Evolutionary conservation across 2,888 invertebrate species (phyloP).

Genomic region (Apamea sordens): DNA sequence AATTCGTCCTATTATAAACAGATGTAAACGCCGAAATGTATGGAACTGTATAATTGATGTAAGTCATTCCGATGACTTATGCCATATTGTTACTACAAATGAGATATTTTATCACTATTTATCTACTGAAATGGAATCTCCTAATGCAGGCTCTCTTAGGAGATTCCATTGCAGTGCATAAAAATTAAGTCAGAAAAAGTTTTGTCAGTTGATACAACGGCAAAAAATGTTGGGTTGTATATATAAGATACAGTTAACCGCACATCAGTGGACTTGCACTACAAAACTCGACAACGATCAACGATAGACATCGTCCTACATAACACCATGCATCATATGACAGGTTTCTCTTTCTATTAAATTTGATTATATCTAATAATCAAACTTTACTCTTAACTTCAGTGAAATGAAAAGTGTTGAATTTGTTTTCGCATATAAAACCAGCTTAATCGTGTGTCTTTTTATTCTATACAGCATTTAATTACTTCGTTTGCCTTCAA

Average conservation of each 20-base stretch:
- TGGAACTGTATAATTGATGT: not conserved
- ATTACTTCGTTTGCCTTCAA: conserved; percentile 70
- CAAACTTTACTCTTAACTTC: not conserved
- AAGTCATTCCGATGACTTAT: not conserved
- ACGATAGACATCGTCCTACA: conserved; percentile 17
- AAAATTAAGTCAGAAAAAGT: not conserved
- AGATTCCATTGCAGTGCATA: not conserved
- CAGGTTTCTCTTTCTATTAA: not conserved
- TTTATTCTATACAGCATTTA: conserved; percentile 70
- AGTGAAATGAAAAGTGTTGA: conserved; percentile 1
- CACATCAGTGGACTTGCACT: not conserved
- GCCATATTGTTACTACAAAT: too few species aligned
- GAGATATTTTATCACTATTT: not conserved
- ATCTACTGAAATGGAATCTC: not conserved
- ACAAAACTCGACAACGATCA: not conserved
- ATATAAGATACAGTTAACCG: not conserved
- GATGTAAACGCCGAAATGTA: not conserved
- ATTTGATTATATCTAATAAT: not conserved
- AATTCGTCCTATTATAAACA: not conserved
- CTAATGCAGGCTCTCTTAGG: too few species aligned
- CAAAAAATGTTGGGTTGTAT: not conserved
- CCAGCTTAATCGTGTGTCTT: conserved; percentile 54
- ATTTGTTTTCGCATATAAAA: conserved; percentile 35
- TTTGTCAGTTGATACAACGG: not conserved
- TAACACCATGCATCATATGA: conserved; percentile 9